Evolutionary conservation across 1,140 invertebrate species (phyloP).

Genomic region (Neodiprion virginianus): DNA sequence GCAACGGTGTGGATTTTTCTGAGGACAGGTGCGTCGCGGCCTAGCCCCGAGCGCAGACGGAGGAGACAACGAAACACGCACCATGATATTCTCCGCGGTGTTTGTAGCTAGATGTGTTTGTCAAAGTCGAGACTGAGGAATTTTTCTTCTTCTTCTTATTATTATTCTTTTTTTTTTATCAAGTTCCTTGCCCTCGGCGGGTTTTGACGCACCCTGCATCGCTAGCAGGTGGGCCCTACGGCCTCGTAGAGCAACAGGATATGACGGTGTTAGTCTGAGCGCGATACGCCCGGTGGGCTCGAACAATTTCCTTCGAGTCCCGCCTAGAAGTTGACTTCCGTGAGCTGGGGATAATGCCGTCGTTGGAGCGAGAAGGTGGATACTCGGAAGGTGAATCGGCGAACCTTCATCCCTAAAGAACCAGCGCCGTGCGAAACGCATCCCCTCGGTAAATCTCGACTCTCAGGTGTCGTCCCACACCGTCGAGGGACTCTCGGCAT

Average conservation of each 20-base stretch:
- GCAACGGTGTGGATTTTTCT: not conserved
- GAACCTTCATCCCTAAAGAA: no score
- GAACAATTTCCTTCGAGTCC: not conserved
- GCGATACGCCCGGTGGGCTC: not conserved
- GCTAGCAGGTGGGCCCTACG: not conserved
- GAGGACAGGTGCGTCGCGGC: not conserved
- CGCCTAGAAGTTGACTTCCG: not conserved
- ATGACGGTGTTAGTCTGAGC: not conserved
- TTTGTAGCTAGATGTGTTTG: no score
- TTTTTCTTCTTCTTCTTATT: not conserved
- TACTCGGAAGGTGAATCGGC: no score
- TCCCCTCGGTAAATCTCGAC: no score
- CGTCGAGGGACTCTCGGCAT: not conserved
- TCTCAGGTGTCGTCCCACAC: no score
- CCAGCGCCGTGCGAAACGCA: no score
- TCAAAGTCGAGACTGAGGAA: not conserved
- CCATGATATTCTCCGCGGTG: not conserved
- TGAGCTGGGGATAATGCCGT: no score
- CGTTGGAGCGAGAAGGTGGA: no score
- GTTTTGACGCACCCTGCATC: not conserved
- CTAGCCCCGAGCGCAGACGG: not conserved
- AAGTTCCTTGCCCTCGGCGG: not conserved
- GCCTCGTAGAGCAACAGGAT: not conserved
- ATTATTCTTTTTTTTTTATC: not conserved
- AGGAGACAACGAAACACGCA: not conserved